A percentile compares a stretch with the other conserved stretches of the same genome.
phyloP scores from a whole-genome alignment of 2,797 vertebrate genomes.

The Rallus crepitans region DNA sequence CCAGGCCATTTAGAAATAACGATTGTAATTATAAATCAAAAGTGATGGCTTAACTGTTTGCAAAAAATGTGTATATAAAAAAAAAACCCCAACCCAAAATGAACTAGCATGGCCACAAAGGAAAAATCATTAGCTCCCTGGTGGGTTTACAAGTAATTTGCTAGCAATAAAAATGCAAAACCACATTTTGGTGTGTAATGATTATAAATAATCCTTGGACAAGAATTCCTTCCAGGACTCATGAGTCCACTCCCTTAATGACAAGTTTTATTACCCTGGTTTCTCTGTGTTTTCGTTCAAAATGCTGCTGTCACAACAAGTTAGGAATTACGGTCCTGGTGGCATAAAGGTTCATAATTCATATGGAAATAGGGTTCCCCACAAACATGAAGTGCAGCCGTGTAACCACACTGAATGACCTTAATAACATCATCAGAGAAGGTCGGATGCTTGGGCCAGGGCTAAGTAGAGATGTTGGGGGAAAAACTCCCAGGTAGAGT shows the following conservation, averaged over 20 bases:
- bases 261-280: constrained; percentile 35
- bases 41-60: neutral
- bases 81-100: neutral
- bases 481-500: neutral
- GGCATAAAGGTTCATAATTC: constrained; percentile 10
- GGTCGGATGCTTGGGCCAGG: neutral
- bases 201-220: constrained; percentile 50
- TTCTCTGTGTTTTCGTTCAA: constrained; percentile 33
- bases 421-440: neutral
- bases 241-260: constrained; percentile 24
- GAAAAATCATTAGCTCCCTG: constrained; percentile 50
- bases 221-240: constrained; percentile 39
- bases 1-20: neutral
- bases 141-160: constrained; percentile 63
- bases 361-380: constrained; percentile 2
- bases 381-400: neutral
- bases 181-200: constrained; percentile 32
- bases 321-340: constrained; percentile 3
- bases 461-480: neutral
- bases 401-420: neutral
- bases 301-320: constrained; percentile 24
- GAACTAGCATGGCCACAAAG: neutral
- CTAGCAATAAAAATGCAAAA: constrained; percentile 69
- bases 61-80: neutral
- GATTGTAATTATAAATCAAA: constrained; percentile 38